Evolutionary conservation across 2,797 vertebrate species (phyloP), one percentile per base, ranked within the genome.

Genomic region (Falco rusticolus): DNA sequence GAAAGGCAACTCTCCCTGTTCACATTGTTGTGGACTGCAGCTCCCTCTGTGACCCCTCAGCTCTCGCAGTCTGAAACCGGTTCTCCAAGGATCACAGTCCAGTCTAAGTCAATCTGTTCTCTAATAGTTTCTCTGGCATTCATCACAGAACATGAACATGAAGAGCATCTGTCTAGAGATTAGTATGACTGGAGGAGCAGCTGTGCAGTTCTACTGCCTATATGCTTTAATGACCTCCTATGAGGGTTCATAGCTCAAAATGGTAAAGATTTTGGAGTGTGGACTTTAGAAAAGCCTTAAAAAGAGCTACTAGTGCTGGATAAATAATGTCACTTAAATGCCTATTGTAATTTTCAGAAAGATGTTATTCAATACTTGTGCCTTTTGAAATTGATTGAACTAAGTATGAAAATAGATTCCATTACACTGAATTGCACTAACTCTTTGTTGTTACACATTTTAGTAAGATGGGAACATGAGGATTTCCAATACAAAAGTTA

Each of bases 121-220:
- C 92, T 96, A 93, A 93, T 90, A 96, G 93, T 65, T 95, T 78
- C 71, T 94, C 83, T 95, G 92, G 88, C 96, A 90, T 71, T 95
- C 75, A 86, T 92, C 71, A 89, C n/a, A 64, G 68, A 28, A 84
- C 43, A 75, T 22, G 69, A 96, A 91, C 92, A 89, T 86, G 90
- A 96, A 83, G 81, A 75, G 84, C 94, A 93, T 94, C 93, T 95
- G 89, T 80, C 94, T 89, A 78, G 92, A 93, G 94, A 89, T 75
- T 80, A 65, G 43, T 59, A 87, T 72, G 89, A 81, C 84, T 91
- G 76, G 69, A 93, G 76, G 41, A 96, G 72, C 93, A 94, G 87
- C 95, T 97, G 94, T 63, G 79, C n/a, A 24, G 13, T 93, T 93
- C 80, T 3, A 0, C 74, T 93, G 56, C 26, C 78, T 96, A 31